A percentile compares a stretch with the other conserved stretches of the same genome.
These are phyloP conservation scores for Mnemiopsis leidyi DNA, from an alignment of 37 sponge, comb jelly and placozoan genomes.

Conservation along the genomic window DNA sequence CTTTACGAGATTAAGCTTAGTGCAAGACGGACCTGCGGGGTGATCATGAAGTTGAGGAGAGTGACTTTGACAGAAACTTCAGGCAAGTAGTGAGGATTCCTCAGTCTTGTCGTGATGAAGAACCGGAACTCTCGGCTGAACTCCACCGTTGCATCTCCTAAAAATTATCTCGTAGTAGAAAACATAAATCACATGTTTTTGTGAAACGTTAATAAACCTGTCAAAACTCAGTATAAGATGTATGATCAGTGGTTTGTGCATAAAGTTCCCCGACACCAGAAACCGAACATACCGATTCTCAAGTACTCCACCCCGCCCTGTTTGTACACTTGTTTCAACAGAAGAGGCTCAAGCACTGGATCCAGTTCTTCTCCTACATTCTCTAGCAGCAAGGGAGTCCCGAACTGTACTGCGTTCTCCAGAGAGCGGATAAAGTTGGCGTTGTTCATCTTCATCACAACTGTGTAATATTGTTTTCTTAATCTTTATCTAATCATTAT, in stretches of 20 bases:
- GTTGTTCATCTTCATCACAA: slow-evolving; percentile 93
- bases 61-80: slow-evolving; percentile 65
- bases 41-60: slow-evolving; percentile 66
- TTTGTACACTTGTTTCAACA: slow-evolving; percentile 58
- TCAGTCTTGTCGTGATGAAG: slow-evolving; percentile 64
- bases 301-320: slow-evolving; percentile 47
- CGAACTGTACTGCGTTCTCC: slow-evolving; percentile 92
- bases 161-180: too few relatives aligned
- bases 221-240: too few relatives aligned
- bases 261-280: too few relatives aligned
- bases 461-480: too few relatives aligned
- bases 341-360: slow-evolving; percentile 60
- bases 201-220: too few relatives aligned
- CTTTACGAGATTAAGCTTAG: too few relatives aligned
- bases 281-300: slow-evolving; percentile 12
- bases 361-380: slow-evolving; percentile 67
- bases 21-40: slow-evolving; percentile 36
- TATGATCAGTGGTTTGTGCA: not conserved
- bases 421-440: slow-evolving; percentile 90
- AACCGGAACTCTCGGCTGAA: slow-evolving; percentile 61
- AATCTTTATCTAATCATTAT: too few relatives aligned
- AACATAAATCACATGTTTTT: too few relatives aligned
- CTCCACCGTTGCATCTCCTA: slow-evolving; percentile 65
- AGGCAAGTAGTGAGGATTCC: slow-evolving; percentile 66
- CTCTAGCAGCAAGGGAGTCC: slow-evolving; percentile 59